These are phyloP conservation scores for Protaetia brevitarsis DNA, from an alignment of 1,140 invertebrate genomes.

Conservation along the genomic window DNA sequence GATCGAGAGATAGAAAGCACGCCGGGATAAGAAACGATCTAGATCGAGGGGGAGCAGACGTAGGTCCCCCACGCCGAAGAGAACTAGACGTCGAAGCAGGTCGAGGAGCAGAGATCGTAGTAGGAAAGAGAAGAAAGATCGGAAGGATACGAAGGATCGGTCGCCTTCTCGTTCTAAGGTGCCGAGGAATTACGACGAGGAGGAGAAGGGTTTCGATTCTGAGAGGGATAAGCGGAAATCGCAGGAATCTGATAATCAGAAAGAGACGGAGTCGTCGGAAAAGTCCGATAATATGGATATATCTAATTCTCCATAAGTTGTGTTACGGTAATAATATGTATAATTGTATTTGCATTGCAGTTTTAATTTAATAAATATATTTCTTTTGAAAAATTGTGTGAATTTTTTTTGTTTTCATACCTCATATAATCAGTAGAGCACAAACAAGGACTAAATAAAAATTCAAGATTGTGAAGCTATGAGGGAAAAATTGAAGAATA, in stretches of 20 bases:
- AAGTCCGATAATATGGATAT: constrained; percentile 62
- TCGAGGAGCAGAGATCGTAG: constrained; percentile 39
- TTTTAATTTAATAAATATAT: not conserved
- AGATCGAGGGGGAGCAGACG: constrained; percentile 34
- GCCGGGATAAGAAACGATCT: constrained; percentile 37
- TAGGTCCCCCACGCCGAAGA: constrained; percentile 28
- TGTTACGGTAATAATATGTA: not conserved
- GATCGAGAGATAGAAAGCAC: constrained; percentile 47
- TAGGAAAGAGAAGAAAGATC: constrained; percentile 35
- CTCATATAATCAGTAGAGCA: not conserved
- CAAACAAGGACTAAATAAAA: not conserved
- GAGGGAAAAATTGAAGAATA: too few relatives aligned
- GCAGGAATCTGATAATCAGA: constrained; percentile 34
- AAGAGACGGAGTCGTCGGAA: constrained; percentile 49
- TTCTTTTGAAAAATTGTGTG: too few relatives aligned
- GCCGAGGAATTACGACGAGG: constrained; percentile 55
- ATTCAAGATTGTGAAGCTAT: too few relatives aligned
- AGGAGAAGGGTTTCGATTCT: constrained; percentile 52
- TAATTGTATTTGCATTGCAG: not conserved
- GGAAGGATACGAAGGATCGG: constrained; percentile 36
- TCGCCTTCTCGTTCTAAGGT: constrained; percentile 45
- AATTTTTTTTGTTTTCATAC: too few relatives aligned
- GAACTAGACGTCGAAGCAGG: constrained; percentile 31
- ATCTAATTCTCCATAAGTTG: constrained; percentile 49
- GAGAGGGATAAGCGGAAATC: constrained; percentile 39